Conservation (phyloP, 2,113 vertebrate genomes). For the Sinocyclocheilus grahami region DNA sequence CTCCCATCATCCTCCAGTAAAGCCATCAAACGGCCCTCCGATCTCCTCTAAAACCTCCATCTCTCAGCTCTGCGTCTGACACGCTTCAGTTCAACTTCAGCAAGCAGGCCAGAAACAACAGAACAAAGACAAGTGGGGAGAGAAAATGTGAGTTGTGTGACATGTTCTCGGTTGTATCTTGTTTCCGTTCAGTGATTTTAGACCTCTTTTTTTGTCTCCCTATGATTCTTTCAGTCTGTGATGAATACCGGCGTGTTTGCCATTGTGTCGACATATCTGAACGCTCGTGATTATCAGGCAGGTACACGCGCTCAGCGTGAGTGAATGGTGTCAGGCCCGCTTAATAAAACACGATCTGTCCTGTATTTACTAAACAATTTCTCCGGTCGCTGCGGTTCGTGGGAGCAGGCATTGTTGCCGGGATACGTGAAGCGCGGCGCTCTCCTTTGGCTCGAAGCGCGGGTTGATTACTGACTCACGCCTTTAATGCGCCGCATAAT, state of each 20-base stretch:
- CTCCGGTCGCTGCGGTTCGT: constrained; percentile 40
- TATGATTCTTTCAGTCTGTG: constrained; percentile 10
- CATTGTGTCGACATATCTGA: constrained; percentile 65
- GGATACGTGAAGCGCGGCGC: constrained; percentile 73
- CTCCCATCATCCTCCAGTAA: constrained; percentile 48
- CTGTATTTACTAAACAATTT: constrained; percentile 55
- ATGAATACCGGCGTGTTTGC: constrained; percentile 50
- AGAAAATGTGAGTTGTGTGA: constrained; percentile 28
- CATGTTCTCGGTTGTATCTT: constrained; percentile 13
- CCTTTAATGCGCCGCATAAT: constrained; percentile 99
- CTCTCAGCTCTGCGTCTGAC: background rate
- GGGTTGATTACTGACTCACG: constrained; percentile 90
- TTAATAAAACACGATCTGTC: constrained; percentile 54
- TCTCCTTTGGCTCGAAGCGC: constrained; percentile 82
- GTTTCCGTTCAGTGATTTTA: constrained; percentile 8
- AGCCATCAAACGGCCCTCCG: constrained; percentile 53
- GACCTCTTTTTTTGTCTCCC: background rate
- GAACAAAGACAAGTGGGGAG: constrained; percentile 26
- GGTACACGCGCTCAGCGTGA: constrained; percentile 66
- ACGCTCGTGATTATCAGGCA: constrained; percentile 70
- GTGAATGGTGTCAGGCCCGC: constrained; percentile 62
- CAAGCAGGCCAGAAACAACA: constrained; percentile 48
- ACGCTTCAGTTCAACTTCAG: constrained; percentile 46
- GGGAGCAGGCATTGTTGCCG: constrained; percentile 21
- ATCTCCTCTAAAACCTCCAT: constrained; percentile 1